These are phyloP conservation scores for Stylophora pistillata DNA, from an alignment of 64 coral and sea anemone species.

Conservation along the genomic window DNA sequence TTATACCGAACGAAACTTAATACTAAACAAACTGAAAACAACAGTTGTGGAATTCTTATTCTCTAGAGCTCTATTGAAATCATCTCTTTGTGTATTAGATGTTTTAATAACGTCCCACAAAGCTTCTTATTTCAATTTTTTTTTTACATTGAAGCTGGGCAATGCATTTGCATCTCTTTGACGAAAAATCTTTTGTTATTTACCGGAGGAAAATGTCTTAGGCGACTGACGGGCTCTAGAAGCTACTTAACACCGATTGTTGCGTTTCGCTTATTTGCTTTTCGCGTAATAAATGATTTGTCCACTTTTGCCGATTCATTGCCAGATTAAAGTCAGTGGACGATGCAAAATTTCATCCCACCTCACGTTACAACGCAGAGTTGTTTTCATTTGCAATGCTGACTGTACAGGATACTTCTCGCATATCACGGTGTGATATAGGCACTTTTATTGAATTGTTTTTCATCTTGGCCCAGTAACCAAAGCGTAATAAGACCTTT, in stretches of 20 bases:
- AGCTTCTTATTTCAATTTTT: neutral
- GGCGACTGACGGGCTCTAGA: neutral
- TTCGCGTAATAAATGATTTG: slow-evolving; percentile 11
- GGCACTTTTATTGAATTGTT: neutral
- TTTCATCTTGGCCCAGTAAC: neutral
- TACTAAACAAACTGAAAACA: neutral
- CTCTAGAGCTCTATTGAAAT: slow-evolving; percentile 25
- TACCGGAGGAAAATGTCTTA: slow-evolving; percentile 10
- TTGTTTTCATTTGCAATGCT: slow-evolving; percentile 3
- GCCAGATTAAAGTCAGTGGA: neutral
- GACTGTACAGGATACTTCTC: neutral
- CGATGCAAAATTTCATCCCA: neutral
- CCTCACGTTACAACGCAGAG: neutral
- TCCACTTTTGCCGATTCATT: slow-evolving; percentile 11
- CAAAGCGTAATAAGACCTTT: slow-evolving; percentile 40
- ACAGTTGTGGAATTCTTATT: neutral
- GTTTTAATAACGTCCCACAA: slow-evolving; percentile 6
- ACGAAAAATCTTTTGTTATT: slow-evolving; percentile 6
- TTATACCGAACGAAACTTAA: neutral
- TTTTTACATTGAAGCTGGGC: neutral
- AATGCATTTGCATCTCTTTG: slow-evolving; percentile 27
- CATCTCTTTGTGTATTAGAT: neutral
- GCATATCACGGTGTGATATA: neutral
- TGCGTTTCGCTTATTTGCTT: slow-evolving; percentile 14
- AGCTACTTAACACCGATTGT: slow-evolving; percentile 1